A percentile compares a stretch with the other conserved stretches of the same genome.
Conservation (phyloP, 2,888 invertebrate genomes). For the Coelopa pilipes region DNA sequence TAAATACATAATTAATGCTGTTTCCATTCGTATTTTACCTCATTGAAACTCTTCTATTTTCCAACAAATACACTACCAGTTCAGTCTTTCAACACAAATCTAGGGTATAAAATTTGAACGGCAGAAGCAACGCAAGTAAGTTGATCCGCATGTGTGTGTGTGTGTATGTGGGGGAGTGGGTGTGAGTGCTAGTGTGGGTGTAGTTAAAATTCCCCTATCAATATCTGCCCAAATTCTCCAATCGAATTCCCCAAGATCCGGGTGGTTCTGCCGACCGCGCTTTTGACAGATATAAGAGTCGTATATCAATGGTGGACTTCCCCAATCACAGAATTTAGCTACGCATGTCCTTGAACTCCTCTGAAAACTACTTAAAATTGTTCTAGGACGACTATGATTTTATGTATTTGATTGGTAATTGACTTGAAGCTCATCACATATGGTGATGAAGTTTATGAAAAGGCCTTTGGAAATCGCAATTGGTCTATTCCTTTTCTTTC, state of each 20-base stretch:
- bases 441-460: neutral
- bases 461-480: too few relatives aligned
- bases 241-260: too few relatives aligned
- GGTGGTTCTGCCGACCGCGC: too few relatives aligned
- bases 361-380: neutral
- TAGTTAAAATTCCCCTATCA: neutral
- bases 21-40: conserved; percentile 29
- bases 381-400: neutral
- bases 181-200: too few relatives aligned
- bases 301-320: too few relatives aligned
- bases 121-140: too few relatives aligned
- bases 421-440: neutral
- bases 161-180: too few relatives aligned
- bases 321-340: too few relatives aligned
- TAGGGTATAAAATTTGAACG: conserved; percentile 14
- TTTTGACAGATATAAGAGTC: too few relatives aligned
- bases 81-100: conserved; percentile 31
- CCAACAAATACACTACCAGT: neutral
- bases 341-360: neutral
- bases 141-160: too few relatives aligned
- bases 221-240: neutral
- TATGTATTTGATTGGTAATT: neutral
- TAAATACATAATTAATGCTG: conserved; percentile 33
- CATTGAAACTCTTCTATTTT: conserved; percentile 1
- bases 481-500: conserved; percentile 28